Evolutionary conservation across 2,797 vertebrate species (phyloP).

Genomic region (Dendrocincla fuliginosa): DNA sequence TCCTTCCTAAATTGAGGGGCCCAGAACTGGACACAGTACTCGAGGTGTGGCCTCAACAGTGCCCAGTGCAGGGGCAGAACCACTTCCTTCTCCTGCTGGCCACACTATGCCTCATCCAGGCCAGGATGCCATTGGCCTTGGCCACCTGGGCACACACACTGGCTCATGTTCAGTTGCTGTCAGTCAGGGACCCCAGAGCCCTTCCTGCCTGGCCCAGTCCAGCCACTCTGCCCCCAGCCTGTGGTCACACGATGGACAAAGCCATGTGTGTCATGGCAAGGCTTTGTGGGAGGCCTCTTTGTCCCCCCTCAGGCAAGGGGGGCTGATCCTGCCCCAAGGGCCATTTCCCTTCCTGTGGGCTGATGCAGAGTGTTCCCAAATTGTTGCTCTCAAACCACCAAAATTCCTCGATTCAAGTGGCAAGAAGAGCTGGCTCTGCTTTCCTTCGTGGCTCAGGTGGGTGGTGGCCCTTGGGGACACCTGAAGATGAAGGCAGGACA

Average conservation of each 20-base stretch:
- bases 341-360: background rate
- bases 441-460: background rate
- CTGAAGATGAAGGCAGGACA: fast-evolving
- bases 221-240: too few species aligned
- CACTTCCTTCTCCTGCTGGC: too few species aligned
- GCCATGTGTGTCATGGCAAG: fast-evolving
- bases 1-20: too few species aligned
- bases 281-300: fast-evolving
- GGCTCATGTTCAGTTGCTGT: too few species aligned
- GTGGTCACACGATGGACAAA: fast-evolving
- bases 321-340: fast-evolving
- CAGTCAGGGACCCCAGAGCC: too few species aligned
- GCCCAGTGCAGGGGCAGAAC: too few species aligned
- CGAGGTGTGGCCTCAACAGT: too few species aligned
- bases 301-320: fast-evolving
- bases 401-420: fast-evolving
- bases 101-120: too few species aligned
- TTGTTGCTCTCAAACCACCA: fast-evolving
- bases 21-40: too few species aligned
- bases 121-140: too few species aligned
- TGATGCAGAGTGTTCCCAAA: fast-evolving
- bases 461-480: background rate
- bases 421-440: fast-evolving
- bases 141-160: too few species aligned
- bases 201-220: too few species aligned